Base-by-base conservation (phyloP, 2,888 invertebrate genomes). In the Mesoligia furuncula region DNA sequence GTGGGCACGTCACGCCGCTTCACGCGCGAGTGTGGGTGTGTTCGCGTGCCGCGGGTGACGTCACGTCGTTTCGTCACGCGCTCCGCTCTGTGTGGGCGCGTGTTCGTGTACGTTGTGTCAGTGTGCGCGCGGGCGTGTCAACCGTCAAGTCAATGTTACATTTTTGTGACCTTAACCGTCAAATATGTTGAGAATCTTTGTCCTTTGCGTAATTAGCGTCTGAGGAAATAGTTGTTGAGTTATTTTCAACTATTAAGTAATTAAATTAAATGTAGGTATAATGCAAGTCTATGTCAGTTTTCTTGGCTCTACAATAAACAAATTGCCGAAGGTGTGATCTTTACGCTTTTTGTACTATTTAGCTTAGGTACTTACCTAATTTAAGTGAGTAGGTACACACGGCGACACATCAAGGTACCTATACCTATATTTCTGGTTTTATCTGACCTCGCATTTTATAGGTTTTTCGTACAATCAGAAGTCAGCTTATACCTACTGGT, bases 91-190 rank as follows among this genome's bases (percentile, higher is more conserved):
- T 93, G 93, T 90, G 90, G 86, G 91, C 20, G 85, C 85, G 90
- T 88, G 90, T 90, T 89, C 80, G 85, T 84, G 77, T 17, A 81
- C 66, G 82, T 11, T 77, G 82, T 76, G 85, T 77, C 76, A 27
- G 83, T 87, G 93, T 93, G 93, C 91, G 92, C 86, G 92, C 92
- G 91, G 91, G 89, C 91, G 91, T 93, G 93, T 93, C 94, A 89
- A 87, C 87, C 90, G 87, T 89, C 91, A 92, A 92, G 92, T 92
- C 95, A 95, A 95, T 95, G 96, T 94, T 96, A 96, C 95, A 96
- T 95, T 96, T 96, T 96, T 95, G 95, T 96, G 96, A 96, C 96
- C 96, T 96, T 96, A 95, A 96, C 96, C 96, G 95, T 92, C 92
- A 92, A 93, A 93, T 92, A 93, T 93, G 88, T 83, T 73, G 81